Evolutionary conservation across 2,888 invertebrate genomes (phyloP).

Genomic region (Drosophila putrida): DNA sequence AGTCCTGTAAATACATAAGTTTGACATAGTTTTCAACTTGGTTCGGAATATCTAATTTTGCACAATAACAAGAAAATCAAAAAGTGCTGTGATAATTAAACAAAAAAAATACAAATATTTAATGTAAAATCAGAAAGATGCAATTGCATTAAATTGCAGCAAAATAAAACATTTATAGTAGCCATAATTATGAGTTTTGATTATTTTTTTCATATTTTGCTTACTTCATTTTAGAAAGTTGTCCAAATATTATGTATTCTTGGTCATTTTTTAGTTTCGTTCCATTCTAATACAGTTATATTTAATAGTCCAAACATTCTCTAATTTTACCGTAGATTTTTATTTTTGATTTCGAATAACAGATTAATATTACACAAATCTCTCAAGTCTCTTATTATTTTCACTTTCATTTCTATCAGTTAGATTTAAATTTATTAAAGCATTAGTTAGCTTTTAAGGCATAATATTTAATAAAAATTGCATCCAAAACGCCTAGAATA

Average conservation of each 20-base stretch:
- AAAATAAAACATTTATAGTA: constrained; percentile 26
- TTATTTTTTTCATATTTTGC: background rate
- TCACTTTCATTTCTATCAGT: constrained; percentile 5
- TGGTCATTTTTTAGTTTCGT: too few relatives aligned
- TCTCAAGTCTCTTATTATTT: background rate
- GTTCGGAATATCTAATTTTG: constrained; percentile 68
- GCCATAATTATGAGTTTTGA: constrained; percentile 1
- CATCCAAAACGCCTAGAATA: constrained; percentile 55
- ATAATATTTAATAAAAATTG: constrained; percentile 36
- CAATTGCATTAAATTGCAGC: constrained; percentile 43
- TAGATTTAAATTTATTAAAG: constrained; percentile 13
- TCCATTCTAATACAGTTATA: too few relatives aligned
- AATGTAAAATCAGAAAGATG: constrained; percentile 40
- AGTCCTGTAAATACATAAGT: constrained; percentile 49
- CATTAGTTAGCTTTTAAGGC: constrained; percentile 30
- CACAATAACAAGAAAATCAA: constrained; percentile 75
- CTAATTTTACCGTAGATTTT: too few relatives aligned
- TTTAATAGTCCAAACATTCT: too few relatives aligned
- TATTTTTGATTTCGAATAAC: too few relatives aligned
- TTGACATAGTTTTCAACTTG: constrained; percentile 34
- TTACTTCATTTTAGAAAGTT: background rate
- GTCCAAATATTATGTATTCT: too few relatives aligned
- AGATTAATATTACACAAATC: background rate
- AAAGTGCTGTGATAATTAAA: constrained; percentile 83
- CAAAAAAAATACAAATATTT: constrained; percentile 46